Evolutionary conservation across 2,113 vertebrate species (phyloP).

Genomic region (Chinchilla lanigera): DNA sequence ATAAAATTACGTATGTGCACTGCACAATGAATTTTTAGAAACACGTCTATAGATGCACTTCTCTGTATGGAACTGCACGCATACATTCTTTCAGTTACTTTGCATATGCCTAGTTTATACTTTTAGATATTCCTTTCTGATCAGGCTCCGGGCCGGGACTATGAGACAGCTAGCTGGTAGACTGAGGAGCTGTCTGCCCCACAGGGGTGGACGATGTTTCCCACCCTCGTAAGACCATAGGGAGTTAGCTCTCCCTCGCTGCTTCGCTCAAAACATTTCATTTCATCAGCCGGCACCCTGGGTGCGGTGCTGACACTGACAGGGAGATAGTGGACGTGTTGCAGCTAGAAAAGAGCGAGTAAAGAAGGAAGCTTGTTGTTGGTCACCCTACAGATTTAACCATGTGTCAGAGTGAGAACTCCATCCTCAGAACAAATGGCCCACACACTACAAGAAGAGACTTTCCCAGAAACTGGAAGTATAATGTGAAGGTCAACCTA

Average conservation of each 20-base stretch:
- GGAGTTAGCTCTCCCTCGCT: not conserved
- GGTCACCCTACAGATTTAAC: constrained; percentile 54
- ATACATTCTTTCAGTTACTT: not conserved
- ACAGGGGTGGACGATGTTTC: not conserved
- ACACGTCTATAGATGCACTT: not conserved
- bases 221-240: not conserved
- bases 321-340: constrained; percentile 14
- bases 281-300: constrained; percentile 33
- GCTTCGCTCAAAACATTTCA: constrained; percentile 21
- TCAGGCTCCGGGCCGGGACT: not conserved
- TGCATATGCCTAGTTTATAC: not conserved
- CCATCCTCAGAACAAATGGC: constrained; percentile 45
- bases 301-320: not conserved
- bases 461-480: not conserved
- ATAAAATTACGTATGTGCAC: not conserved
- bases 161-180: not conserved
- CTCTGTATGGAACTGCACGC: not conserved
- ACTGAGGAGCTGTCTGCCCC: not conserved
- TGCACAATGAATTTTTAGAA: not conserved
- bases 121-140: constrained; percentile 8
- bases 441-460: not conserved
- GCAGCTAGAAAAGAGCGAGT: constrained; percentile 73
- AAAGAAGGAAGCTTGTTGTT: not conserved
- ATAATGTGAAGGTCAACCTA: not conserved
- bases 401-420: constrained; percentile 67